phyloP scores from a whole-genome alignment of 2,797 vertebrate species.

The Pseudopleuronectes americanus region DNA sequence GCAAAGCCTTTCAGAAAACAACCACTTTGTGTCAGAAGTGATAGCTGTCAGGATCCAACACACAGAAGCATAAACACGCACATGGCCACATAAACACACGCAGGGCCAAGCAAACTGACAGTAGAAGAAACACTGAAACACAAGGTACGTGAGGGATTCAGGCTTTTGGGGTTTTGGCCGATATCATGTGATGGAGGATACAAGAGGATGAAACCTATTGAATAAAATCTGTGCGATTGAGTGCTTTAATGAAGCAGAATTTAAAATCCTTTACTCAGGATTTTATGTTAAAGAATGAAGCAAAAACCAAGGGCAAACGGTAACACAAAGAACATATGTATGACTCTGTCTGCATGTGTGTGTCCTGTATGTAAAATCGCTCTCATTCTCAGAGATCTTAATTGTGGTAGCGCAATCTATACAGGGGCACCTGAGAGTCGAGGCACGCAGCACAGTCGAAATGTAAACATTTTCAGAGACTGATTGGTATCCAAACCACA shows the following conservation, averaged over 20 bases:
- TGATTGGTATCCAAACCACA: conserved; percentile 84
- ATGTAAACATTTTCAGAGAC: conserved; percentile 82
- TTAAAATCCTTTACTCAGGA: neutral
- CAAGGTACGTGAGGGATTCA: conserved; percentile 21
- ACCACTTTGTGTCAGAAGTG: conserved; percentile 74
- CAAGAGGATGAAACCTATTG: neutral
- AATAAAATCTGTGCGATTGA: too few species aligned
- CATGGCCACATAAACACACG: conserved; percentile 50
- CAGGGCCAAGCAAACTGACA: conserved; percentile 33
- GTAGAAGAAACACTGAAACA: conserved; percentile 46
- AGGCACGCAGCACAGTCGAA: conserved; percentile 63
- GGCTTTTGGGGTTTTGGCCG: conserved; percentile 10
- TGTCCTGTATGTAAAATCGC: conserved; percentile 47
- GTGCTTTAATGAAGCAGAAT: neutral
- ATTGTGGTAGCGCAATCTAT: conserved; percentile 67
- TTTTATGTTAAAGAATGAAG: neutral
- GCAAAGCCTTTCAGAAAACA: conserved; percentile 72
- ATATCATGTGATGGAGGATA: conserved; percentile 26
- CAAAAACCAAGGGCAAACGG: conserved; percentile 6
- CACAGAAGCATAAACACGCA: conserved; percentile 72
- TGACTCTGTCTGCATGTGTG: conserved; percentile 12
- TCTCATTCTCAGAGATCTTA: conserved; percentile 63
- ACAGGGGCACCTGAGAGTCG: conserved; percentile 74
- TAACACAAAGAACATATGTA: neutral
- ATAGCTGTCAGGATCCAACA: conserved; percentile 66